Percentiles rank a stretch among this genome's conserved stretches.
Conservation (phyloP, 2,888 invertebrate species). For the Polietes domitor region DNA sequence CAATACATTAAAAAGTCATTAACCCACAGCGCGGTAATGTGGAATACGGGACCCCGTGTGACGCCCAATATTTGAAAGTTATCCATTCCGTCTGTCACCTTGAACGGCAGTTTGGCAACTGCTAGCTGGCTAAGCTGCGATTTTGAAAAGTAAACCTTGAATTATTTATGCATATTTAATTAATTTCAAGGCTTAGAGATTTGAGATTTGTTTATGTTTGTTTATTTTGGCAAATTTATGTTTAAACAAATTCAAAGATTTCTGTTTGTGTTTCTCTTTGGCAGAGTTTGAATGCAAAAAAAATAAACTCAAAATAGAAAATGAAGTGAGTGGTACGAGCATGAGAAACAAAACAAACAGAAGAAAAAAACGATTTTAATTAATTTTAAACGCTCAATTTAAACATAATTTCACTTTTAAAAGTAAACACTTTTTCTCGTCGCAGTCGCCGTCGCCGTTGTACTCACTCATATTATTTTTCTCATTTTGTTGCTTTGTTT, state of each 20-base stretch:
- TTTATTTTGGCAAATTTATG: too few relatives aligned
- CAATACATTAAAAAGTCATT: conserved; percentile 11
- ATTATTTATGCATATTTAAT: conserved; percentile 2
- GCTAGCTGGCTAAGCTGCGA: neutral
- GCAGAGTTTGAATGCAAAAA: neutral
- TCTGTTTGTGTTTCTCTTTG: neutral
- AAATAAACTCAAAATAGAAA: conserved; percentile 8
- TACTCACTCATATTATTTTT: neutral
- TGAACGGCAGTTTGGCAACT: neutral
- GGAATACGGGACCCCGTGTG: neutral
- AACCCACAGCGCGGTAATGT: neutral
- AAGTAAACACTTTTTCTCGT: conserved; percentile 12
- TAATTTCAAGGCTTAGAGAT: neutral
- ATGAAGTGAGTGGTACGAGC: neutral
- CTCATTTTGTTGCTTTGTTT: neutral
- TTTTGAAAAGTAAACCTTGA: conserved; percentile 25
- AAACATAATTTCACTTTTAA: conserved; percentile 62
- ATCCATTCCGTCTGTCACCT: neutral
- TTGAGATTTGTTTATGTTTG: conserved; percentile 19
- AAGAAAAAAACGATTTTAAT: conserved; percentile 22
- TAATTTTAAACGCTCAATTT: conserved; percentile 50
- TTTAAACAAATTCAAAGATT: conserved; percentile 3
- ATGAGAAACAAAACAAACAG: neutral
- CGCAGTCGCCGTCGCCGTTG: neutral
- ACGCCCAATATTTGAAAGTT: neutral